phyloP scores from a whole-genome alignment of 53 echinoderm and acorn worm genomes.

The Holothuria scabra region DNA sequence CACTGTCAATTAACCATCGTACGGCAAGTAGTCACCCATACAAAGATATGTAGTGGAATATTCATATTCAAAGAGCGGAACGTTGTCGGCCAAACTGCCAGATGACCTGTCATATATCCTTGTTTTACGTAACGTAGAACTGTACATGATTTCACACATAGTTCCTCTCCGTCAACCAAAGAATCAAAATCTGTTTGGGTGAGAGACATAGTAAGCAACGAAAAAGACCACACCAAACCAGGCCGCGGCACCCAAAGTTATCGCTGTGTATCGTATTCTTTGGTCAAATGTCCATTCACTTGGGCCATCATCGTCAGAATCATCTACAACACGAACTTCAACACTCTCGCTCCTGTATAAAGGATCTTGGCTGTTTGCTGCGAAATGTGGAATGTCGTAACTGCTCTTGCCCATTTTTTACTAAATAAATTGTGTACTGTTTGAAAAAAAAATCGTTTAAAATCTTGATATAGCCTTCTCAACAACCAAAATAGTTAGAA shows the following conservation, averaged over 20 bases:
- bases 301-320: background rate
- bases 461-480: no score
- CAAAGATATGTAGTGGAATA: no score
- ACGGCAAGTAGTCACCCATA: no score
- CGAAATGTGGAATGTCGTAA: background rate
- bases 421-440: no score
- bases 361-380: constrained; percentile 2
- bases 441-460: no score
- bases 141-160: no score
- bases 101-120: no score
- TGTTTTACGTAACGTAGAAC: no score
- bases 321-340: background rate
- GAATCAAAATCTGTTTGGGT: background rate
- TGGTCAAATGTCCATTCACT: background rate
- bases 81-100: no score
- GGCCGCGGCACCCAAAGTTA: background rate
- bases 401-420: background rate
- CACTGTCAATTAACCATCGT: no score
- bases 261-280: background rate
- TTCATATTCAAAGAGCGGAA: no score
- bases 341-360: background rate
- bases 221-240: constrained; percentile 22
- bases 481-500: no score
- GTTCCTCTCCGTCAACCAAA: background rate
- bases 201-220: background rate